Evolutionary conservation across 2,797 vertebrate genomes (phyloP), one percentile per base, ranked within the genome.

Genomic region (Scolopax bukidnonensis): DNA sequence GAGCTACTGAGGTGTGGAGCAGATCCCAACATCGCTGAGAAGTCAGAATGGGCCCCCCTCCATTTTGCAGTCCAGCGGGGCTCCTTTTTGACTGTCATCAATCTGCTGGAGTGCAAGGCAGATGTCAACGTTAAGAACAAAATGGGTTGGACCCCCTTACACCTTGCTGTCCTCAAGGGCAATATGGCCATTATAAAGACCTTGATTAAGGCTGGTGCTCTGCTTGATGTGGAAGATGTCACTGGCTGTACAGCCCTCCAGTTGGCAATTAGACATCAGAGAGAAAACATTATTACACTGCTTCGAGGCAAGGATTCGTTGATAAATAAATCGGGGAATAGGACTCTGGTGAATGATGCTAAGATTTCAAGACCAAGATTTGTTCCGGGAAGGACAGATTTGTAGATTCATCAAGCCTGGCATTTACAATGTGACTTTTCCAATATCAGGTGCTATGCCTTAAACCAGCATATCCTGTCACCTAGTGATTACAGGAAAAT

Each of bases 151-250:
- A 99, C 98, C 0, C 98, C 99, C 7, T 91, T 99, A 82, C 98
- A 99, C 93, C 94, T 99, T 47, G 98, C 99, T 0, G 97, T 98
- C 16, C 97, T 98, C 95, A 98, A 98, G 38, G 98, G 97, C 78
- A 98, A 97, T 27, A 38, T 61, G 57, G 95, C 98, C 47, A 98
- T 99, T 32, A 84, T 98, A 59, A 97, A 98, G 94, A 98, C 98
- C 11, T 96, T 99, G 80, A 97, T 99, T 24, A 97, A 98, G 84
- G 98, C 99, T 0, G 98, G 98, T 7, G 98, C 98, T 7, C 96
- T 97, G 48, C 85, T 96, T 54, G 95, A 96, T 1, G 65, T 97
- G 54, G 85, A 93, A 84, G 98, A 99, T 56, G 91, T 87, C 6
- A 97, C 97, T 4, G 98, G 98, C 59, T 97, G 91, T 71, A 98